Evolutionary conservation across 2,797 vertebrate species (phyloP).

Genomic region (Sebastes steindachneri): DNA sequence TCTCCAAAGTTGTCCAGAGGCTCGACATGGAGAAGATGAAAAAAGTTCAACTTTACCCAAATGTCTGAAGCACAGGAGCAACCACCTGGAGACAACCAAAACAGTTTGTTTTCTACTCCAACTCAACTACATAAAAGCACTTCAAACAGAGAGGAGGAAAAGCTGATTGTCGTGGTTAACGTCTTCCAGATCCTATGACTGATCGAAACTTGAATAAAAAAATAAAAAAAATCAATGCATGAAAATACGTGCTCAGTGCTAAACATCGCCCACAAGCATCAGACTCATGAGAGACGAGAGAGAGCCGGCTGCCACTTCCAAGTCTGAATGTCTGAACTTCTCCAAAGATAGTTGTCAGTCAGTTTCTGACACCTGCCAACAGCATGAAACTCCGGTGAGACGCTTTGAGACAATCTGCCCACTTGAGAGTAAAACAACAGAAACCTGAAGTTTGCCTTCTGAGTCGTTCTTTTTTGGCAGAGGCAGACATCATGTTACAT

Average conservation of each 20-base stretch:
- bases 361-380: constrained; percentile 18
- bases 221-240: not conserved
- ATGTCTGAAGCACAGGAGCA: not conserved
- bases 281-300: not conserved
- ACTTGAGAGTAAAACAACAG: not conserved
- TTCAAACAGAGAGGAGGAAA: not conserved
- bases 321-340: not conserved
- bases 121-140: not conserved
- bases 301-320: not conserved
- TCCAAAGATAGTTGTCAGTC: constrained; percentile 23
- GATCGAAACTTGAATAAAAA: not conserved
- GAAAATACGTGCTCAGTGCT: not conserved
- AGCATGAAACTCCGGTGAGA: constrained; percentile 2
- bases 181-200: not conserved
- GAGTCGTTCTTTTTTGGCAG: not conserved
- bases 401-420: constrained; percentile 1
- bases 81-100: not conserved
- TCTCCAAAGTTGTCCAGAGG: no score
- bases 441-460: not conserved
- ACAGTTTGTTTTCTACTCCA: not conserved
- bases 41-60: not conserved
- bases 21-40: not conserved
- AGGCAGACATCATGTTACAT: not conserved
- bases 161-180: not conserved
- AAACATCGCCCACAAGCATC: not conserved